phyloP scores from a whole-genome alignment of 30 jellyfish, hydroid and myxozoan species.

The Hydra vulgaris region DNA sequence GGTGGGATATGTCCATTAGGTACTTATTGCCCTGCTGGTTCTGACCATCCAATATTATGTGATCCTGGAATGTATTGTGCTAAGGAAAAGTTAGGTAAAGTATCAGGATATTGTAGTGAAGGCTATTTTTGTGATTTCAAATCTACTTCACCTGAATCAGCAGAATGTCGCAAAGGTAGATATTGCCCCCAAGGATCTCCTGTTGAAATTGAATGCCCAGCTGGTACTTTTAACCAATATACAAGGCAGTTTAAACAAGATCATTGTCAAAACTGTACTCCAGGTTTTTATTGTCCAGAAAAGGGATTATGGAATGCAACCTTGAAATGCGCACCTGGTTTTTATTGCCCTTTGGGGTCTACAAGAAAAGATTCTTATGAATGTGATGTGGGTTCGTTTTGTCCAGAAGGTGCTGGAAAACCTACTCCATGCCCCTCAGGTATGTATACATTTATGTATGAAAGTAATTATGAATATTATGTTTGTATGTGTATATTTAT shows the following conservation, averaged over 20 bases:
- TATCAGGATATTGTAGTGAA: constrained; percentile 77
- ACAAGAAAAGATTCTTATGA: constrained; percentile 55
- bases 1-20: constrained; percentile 90
- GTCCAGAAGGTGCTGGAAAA: constrained; percentile 76
- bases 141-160: constrained; percentile 44
- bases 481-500: no score
- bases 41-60: constrained; percentile 53
- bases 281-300: constrained; percentile 85
- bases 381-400: constrained; percentile 82
- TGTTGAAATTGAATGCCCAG: constrained; percentile 60
- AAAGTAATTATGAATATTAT: no score
- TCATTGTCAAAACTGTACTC: constrained; percentile 78
- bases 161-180: constrained; percentile 53
- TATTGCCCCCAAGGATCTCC: constrained; percentile 80
- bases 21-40: constrained; percentile 72
- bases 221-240: constrained; percentile 70
- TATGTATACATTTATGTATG: no score
- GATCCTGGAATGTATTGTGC: constrained; percentile 85
- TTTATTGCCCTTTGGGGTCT: constrained; percentile 86
- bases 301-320: constrained; percentile 66
- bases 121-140: constrained; percentile 71
- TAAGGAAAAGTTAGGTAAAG: constrained; percentile 34
- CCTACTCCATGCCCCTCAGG: constrained; percentile 91
- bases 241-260: constrained; percentile 35
- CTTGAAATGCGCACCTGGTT: constrained; percentile 74